A percentile compares a stretch with the other conserved stretches of the same genome.
Conservation (phyloP, 2,797 vertebrate species). For the Phrynocephalus guinanensis region DNA sequence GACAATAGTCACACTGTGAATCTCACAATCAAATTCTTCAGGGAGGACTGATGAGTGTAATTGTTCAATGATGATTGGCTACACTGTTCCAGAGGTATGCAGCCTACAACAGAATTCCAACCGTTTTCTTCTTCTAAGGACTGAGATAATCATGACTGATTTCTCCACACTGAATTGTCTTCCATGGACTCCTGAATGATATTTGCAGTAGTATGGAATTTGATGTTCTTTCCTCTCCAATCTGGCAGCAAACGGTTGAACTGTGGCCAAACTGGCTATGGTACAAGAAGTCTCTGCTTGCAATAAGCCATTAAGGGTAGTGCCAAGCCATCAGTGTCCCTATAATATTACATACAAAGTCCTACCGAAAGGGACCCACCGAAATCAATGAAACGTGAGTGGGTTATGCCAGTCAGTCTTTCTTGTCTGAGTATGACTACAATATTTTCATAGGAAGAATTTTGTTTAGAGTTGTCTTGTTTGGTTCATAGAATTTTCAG, state of each 20-base stretch:
- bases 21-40: too few species aligned
- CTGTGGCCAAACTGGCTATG: not conserved
- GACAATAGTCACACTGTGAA: too few species aligned
- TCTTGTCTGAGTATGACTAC: too few species aligned
- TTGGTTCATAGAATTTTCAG: too few species aligned
- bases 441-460: not conserved
- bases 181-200: not conserved
- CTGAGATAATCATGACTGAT: not conserved
- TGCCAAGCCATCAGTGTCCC: not conserved
- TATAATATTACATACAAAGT: not conserved
- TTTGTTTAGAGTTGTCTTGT: not conserved
- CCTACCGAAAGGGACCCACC: not conserved
- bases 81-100: not conserved
- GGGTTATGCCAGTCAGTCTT: too few species aligned
- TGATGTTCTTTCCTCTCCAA: not conserved
- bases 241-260: not conserved
- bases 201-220: not conserved
- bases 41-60: too few species aligned
- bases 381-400: too few species aligned
- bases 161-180: not conserved
- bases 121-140: not conserved
- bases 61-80: too few species aligned
- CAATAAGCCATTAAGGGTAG: not conserved
- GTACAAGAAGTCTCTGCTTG: not conserved
- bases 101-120: not conserved